Conservation (phyloP, 2,113 vertebrate species). For the Cichladusa arquata region DNA sequence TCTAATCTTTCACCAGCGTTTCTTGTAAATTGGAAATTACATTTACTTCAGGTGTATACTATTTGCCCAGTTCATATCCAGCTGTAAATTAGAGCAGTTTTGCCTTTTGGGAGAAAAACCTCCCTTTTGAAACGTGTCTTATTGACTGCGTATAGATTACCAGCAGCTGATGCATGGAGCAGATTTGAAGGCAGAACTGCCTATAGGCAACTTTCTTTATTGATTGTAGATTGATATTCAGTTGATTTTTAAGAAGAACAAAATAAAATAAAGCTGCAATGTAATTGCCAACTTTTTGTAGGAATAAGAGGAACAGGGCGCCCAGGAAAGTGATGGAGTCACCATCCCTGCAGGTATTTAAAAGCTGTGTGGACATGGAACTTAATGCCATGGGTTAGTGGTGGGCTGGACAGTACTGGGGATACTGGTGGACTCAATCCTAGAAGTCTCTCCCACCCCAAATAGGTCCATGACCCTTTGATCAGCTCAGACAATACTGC, state of each 20-base stretch:
- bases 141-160: slow-evolving; percentile 74
- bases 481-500: background rate
- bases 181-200: slow-evolving; percentile 65
- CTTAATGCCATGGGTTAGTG: background rate
- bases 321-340: background rate
- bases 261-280: slow-evolving; percentile 67
- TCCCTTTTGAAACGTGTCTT: slow-evolving; percentile 71
- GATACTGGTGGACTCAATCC: too few species aligned
- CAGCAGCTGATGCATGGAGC: slow-evolving; percentile 71
- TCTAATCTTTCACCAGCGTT: slow-evolving; percentile 69
- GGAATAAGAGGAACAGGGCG: slow-evolving; percentile 14
- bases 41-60: slow-evolving; percentile 69
- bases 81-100: slow-evolving; percentile 69
- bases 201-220: slow-evolving; percentile 57
- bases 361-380: background rate
- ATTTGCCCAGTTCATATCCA: slow-evolving; percentile 66
- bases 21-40: slow-evolving; percentile 73
- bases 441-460: background rate
- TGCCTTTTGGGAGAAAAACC: slow-evolving; percentile 71
- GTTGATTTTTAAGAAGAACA: slow-evolving; percentile 67
- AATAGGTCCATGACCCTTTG: background rate
- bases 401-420: background rate
- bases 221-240: slow-evolving; percentile 72
- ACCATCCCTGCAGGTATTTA: background rate
- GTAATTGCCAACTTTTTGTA: slow-evolving; percentile 64